Conservation (phyloP, 2,797 vertebrate genomes). For the Babyrousa celebensis region DNA sequence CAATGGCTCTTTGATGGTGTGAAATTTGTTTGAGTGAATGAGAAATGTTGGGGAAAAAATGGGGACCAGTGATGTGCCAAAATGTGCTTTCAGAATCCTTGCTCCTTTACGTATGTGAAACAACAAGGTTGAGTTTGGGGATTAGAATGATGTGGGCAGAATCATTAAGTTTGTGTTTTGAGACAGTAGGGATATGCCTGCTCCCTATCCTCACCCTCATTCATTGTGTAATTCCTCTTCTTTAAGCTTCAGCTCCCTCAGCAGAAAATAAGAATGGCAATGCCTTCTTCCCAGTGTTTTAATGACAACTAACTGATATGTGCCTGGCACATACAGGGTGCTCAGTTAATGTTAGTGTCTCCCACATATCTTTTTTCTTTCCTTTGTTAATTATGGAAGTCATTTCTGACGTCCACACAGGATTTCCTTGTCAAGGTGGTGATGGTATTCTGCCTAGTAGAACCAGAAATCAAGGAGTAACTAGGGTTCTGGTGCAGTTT, state of each 20-base stretch:
- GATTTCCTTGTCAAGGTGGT: not conserved
- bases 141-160: not conserved
- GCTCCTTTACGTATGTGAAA: not conserved
- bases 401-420: not conserved
- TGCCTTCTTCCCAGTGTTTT: not conserved
- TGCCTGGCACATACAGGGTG: not conserved
- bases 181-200: not conserved
- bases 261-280: not conserved
- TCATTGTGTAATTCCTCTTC: not conserved
- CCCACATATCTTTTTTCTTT: not conserved
- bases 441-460: not conserved
- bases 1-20: not conserved
- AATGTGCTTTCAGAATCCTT: not conserved
- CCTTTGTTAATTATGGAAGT: not conserved
- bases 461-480: slow-evolving; percentile 13
- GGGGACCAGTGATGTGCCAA: not conserved
- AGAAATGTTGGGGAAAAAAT: not conserved
- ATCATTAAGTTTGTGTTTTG: not conserved
- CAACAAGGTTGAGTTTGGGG: not conserved
- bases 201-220: not conserved
- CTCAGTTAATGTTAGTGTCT: not conserved
- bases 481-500: not conserved
- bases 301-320: not conserved
- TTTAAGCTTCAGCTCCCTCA: not conserved
- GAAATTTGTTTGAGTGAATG: not conserved